Evolutionary conservation across 2,888 invertebrate genomes (phyloP).

Genomic region (Eupeodes latifasciatus): DNA sequence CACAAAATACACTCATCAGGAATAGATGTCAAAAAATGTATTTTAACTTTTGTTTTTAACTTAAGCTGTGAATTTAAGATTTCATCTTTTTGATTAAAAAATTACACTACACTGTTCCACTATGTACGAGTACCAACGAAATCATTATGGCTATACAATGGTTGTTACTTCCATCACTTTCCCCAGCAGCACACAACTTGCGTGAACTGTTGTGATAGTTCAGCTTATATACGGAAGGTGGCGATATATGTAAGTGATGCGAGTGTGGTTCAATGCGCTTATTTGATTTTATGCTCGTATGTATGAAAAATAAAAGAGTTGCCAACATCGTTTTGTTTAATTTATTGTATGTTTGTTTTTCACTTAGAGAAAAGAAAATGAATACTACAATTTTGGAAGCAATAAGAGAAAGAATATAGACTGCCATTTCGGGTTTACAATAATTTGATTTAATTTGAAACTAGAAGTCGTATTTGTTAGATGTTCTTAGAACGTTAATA

Average conservation of each 20-base stretch:
- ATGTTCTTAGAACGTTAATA: too few relatives aligned
- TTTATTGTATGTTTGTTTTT: too few relatives aligned
- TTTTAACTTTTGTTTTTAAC: too few relatives aligned
- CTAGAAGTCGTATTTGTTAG: too few relatives aligned
- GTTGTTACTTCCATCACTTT: constrained; percentile 67
- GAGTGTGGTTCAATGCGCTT: constrained; percentile 22
- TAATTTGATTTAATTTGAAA: too few relatives aligned
- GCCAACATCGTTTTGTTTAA: background rate
- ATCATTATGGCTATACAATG: constrained; percentile 28
- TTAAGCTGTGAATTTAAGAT: background rate
- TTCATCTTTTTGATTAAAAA: background rate
- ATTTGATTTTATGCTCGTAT: too few relatives aligned
- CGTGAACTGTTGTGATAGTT: constrained; percentile 25
- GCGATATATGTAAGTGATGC: constrained; percentile 29
- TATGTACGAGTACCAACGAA: background rate
- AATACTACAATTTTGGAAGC: too few relatives aligned
- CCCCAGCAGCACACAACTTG: constrained; percentile 60
- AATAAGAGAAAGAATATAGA: too few relatives aligned
- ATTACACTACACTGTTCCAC: background rate
- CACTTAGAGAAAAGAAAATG: too few relatives aligned
- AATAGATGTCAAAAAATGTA: too few relatives aligned
- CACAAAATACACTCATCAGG: too few relatives aligned
- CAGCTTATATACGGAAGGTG: constrained; percentile 50
- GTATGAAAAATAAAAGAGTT: background rate
- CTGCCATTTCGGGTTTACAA: too few relatives aligned